Evolutionary conservation across 2,888 invertebrate genomes (phyloP).

Genomic region (Hypomecis atomaria): DNA sequence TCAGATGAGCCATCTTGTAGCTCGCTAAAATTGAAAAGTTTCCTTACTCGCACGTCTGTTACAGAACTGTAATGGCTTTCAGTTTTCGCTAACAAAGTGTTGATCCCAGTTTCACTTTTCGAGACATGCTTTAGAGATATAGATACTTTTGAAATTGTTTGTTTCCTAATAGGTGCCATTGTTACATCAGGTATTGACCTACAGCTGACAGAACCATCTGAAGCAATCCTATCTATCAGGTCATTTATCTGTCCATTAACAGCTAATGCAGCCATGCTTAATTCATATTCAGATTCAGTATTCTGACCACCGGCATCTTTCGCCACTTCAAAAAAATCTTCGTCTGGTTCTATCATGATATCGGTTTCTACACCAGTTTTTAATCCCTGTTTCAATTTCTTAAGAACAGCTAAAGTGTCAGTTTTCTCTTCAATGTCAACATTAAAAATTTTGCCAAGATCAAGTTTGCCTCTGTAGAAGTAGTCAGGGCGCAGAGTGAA

Average conservation of each 20-base stretch:
- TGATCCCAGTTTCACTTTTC: slow-evolving; percentile 49
- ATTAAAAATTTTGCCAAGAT: slow-evolving; percentile 53
- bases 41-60: slow-evolving; percentile 24
- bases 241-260: slow-evolving; percentile 56
- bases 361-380: slow-evolving; percentile 57
- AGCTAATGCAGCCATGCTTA: slow-evolving; percentile 49
- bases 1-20: slow-evolving; percentile 48
- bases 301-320: slow-evolving; percentile 43
- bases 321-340: slow-evolving; percentile 42
- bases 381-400: slow-evolving; percentile 57
- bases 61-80: slow-evolving; percentile 36
- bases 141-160: slow-evolving; percentile 6
- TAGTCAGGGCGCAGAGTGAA: slow-evolving; percentile 62
- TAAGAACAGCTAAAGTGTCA: slow-evolving; percentile 55
- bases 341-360: slow-evolving; percentile 57
- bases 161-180: slow-evolving; percentile 20
- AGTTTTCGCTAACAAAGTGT: slow-evolving; percentile 46
- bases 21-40: slow-evolving; percentile 49
- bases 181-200: slow-evolving; percentile 32
- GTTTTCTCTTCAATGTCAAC: slow-evolving; percentile 53
- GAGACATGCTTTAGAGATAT: slow-evolving; percentile 35
- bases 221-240: slow-evolving; percentile 52
- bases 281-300: slow-evolving; percentile 52
- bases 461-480: slow-evolving; percentile 66
- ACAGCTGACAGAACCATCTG: slow-evolving; percentile 38